Evolutionary conservation across 2,888 invertebrate species (phyloP), one percentile per base, ranked within the genome.

Genomic region (Eurytoma adleriae): DNA sequence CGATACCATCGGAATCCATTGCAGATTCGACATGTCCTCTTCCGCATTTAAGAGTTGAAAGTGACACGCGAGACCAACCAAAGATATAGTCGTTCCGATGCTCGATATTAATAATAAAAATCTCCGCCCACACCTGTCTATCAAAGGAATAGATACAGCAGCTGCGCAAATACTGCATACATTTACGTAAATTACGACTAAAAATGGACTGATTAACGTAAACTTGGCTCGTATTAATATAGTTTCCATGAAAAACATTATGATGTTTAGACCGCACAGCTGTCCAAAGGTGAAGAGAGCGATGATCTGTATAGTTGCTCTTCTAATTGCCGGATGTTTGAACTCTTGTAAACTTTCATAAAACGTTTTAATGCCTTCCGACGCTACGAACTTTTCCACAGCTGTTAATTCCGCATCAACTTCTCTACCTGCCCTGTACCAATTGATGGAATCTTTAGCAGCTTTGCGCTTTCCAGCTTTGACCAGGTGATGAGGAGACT

Each of bases 181-280:
- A 56, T 85, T 85, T 18, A 86, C 86, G 10, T 87, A 83, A 7
- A 89, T 88, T n/a, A 89, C 88, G n/a, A 87, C 69, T 2, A 75
- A 72, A 2, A 88, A 80, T 0, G 89, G 89, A 0, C 82, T 40
- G 3, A 89, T 77, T 0, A 85, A 82, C 0, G 84, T 86, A 0
- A 89, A 86, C 3, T 82, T 52, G 0, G 86, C 87, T 0, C 81
- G 83, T 13, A 20, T 84, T 54, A 90, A 67, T 14, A 90, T 88
- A 14, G 84, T 85, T 74, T 90, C 89, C 88, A 89, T 87, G 83
- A 88, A 90, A 52, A 86, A 88, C 12, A 86, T 24, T 10, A 90
- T 78, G 2, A 85, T 83, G 56, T 87, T 86, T 0, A 89, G 52
- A 5, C 90, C 90, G 73, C 86, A 85, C 4, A 87, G 62, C 66